Percentiles rank a stretch among this genome's conserved stretches.
phyloP scores from a whole-genome alignment of 2,113 vertebrate genomes.

The Onychostruthus taczanowskii region DNA sequence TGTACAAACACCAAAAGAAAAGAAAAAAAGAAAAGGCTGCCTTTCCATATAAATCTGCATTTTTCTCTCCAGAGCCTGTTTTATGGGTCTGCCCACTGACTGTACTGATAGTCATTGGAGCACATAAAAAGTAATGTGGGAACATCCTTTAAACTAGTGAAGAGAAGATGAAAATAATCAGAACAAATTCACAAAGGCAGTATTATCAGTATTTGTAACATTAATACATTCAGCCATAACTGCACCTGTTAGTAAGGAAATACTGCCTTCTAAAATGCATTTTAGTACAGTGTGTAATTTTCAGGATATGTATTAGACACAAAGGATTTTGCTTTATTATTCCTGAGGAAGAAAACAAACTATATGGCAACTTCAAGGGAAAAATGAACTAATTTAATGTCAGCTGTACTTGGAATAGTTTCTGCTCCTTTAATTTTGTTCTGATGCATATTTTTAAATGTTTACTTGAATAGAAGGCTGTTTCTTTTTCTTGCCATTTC shows the following conservation, averaged over 20 bases:
- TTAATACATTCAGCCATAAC: neutral
- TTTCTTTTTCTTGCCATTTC: neutral
- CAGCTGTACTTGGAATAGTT: neutral
- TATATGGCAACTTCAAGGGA: neutral
- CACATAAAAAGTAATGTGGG: neutral
- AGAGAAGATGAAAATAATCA: neutral
- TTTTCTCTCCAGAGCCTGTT: neutral
- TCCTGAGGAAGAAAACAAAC: neutral
- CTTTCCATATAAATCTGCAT: neutral
- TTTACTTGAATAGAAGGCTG: neutral
- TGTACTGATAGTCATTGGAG: neutral
- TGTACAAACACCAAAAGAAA: neutral
- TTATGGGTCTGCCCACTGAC: neutral
- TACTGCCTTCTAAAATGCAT: neutral
- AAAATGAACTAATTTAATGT: neutral
- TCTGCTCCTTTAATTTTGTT: neutral
- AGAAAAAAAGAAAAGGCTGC: neutral
- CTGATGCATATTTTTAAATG: neutral
- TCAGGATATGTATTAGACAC: neutral
- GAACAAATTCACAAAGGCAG: conserved; percentile 4
- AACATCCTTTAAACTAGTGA: neutral
- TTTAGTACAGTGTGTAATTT: neutral
- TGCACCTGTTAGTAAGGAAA: neutral
- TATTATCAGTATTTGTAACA: neutral
- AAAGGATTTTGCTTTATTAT: neutral